phyloP scores from a whole-genome alignment of 1,140 invertebrate genomes.

The Liolophura sinensis region DNA sequence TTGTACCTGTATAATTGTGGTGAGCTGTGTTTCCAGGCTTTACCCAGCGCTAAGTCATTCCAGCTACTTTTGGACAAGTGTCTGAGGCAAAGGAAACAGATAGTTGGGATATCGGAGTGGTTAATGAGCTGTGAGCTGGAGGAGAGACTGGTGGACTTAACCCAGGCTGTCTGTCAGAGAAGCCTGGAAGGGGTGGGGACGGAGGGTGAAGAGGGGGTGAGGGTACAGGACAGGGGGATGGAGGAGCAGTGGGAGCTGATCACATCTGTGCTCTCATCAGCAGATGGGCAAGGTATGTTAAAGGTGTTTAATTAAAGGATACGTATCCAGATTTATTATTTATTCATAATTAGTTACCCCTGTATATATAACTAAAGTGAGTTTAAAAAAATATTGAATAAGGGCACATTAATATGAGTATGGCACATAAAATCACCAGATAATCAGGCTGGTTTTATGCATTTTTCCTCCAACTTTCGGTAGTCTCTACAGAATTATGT shows the following conservation, averaged over 20 bases:
- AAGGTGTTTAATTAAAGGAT: no score
- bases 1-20: no score
- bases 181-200: constrained; percentile 8
- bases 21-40: constrained; percentile 20
- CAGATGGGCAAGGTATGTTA: not conserved
- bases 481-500: no score
- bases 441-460: no score
- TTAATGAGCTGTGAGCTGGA: constrained; percentile 29
- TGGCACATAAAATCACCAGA: no score
- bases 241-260: constrained; percentile 5
- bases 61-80: constrained; percentile 29
- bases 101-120: constrained; percentile 27
- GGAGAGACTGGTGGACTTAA: constrained; percentile 25
- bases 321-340: no score
- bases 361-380: no score
- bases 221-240: no score
- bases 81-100: constrained; percentile 12
- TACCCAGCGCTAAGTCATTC: constrained; percentile 20
- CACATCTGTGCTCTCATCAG: constrained; percentile 1
- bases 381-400: no score
- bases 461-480: no score
- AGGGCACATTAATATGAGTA: no score
- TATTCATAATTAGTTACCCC: no score
- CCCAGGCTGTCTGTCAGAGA: constrained; percentile 29
- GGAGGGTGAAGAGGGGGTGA: not conserved